Base-by-base conservation (phyloP, 2,113 vertebrate species). In the Prochilodus magdalenae region DNA sequence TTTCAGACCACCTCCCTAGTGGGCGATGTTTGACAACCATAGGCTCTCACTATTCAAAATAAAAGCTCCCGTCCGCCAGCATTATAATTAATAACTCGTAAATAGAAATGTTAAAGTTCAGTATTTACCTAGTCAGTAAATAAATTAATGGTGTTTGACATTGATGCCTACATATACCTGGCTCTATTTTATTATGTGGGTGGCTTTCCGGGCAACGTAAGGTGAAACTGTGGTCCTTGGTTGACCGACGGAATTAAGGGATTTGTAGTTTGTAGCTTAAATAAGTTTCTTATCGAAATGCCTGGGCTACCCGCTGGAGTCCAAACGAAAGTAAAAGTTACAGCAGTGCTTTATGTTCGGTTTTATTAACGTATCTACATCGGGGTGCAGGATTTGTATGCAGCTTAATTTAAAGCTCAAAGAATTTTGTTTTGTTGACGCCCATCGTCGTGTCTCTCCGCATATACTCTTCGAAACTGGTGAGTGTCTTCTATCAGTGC, bases 241-340 rank as follows among this genome's bases (percentile, higher is more conserved):
- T 67, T 62, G 1, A 36, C 18, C 18, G 10, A 5, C 8, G 0
- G 73, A 53, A 47, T 57, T 15, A 29, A 57, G 80, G 80, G 29
- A 47, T 13, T 81, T 81, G 80, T 75, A 75, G 80, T 81, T 75
- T 4, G 36, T 14, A 36, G 62, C 26, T 16, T 49, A 7, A 33
- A 47, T 16, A 75, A 76, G 79, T 55, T 73, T 30, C 5, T 10
- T 30, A 44, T n/a, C 2, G 63, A 69, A 70, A 26, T 63, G 63
- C 73, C 40, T 59, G 62, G 49, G 13, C 20, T 22, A 22, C 30
- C 20, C 22, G 18, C 16, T 40, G 20, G 8, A 70, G 10, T 3
- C 22, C 36, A 44, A 70, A 70, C 36, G 33, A 70, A 70, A 70
- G 33, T 67, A 36, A 67, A 66, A 20, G 33, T 24, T 24, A 10